These are phyloP conservation scores for Pundamilia nyererei DNA, from an alignment of 2,113 vertebrate species.

Conservation along the genomic window DNA sequence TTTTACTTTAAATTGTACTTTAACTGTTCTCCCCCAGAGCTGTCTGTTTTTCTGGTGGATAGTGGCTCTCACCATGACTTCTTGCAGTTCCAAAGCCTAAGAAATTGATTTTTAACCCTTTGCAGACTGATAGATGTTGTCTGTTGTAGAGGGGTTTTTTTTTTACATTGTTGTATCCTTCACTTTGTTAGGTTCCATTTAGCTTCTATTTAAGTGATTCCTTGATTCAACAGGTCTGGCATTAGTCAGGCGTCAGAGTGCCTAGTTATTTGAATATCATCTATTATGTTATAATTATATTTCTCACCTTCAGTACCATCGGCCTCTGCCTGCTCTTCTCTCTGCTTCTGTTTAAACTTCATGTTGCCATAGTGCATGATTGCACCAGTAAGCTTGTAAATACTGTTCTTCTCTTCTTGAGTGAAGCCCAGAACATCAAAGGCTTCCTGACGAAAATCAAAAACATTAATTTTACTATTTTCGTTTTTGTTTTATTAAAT, in stretches of 20 bases:
- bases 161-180: neutral
- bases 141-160: neutral
- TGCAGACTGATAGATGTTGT: neutral
- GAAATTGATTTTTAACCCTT: neutral
- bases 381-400: constrained; percentile 84
- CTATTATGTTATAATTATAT: constrained; percentile 7
- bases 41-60: neutral
- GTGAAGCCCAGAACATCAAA: constrained; percentile 80
- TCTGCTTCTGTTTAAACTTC: constrained; percentile 87
- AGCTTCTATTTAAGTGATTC: neutral
- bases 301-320: constrained; percentile 82
- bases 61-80: neutral
- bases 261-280: neutral
- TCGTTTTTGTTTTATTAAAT: fast-evolving
- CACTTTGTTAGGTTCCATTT: neutral
- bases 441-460: constrained; percentile 27
- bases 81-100: neutral
- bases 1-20: neutral
- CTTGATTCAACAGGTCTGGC: neutral
- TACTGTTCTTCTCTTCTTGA: constrained; percentile 76
- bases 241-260: neutral
- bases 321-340: constrained; percentile 85
- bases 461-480: neutral
- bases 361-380: constrained; percentile 90
- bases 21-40: neutral